Percentiles rank a stretch among this genome's conserved stretches.
Evolutionary conservation across 2,888 invertebrate genomes (phyloP).

Genomic region (Zele albiditarsus): DNA sequence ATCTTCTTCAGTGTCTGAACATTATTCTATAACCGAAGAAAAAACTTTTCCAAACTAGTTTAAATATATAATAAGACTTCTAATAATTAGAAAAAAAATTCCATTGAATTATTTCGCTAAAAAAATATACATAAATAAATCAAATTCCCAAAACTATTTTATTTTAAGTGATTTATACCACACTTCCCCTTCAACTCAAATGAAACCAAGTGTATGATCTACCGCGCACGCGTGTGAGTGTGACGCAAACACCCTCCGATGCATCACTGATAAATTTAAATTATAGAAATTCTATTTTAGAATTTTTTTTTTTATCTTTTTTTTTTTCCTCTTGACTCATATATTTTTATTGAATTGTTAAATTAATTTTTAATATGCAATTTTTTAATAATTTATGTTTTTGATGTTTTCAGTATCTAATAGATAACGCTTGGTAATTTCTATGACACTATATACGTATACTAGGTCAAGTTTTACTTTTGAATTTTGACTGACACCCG

Average conservation of each 20-base stretch:
- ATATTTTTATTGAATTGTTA: not conserved
- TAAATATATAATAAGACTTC: too few relatives aligned
- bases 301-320: not conserved
- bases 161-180: too few relatives aligned
- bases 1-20: too few relatives aligned
- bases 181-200: too few relatives aligned
- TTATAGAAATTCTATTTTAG: not conserved
- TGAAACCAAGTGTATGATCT: too few relatives aligned
- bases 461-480: slow-evolving; percentile 18
- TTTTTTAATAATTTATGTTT: not conserved
- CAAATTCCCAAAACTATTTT: too few relatives aligned
- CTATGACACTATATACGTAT: slow-evolving; percentile 13
- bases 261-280: slow-evolving; percentile 8
- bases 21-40: too few relatives aligned
- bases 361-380: not conserved
- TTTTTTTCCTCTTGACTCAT: not conserved
- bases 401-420: not conserved
- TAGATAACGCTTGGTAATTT: slow-evolving; percentile 12
- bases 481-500: slow-evolving; percentile 47
- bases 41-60: too few relatives aligned
- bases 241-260: not conserved
- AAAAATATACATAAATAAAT: too few relatives aligned
- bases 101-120: too few relatives aligned
- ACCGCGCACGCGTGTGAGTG: not conserved
- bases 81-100: too few relatives aligned